phyloP scores from a whole-genome alignment of 30 jellyfish, hydroid and myxozoan species.

The Chironex yamaguchii region DNA sequence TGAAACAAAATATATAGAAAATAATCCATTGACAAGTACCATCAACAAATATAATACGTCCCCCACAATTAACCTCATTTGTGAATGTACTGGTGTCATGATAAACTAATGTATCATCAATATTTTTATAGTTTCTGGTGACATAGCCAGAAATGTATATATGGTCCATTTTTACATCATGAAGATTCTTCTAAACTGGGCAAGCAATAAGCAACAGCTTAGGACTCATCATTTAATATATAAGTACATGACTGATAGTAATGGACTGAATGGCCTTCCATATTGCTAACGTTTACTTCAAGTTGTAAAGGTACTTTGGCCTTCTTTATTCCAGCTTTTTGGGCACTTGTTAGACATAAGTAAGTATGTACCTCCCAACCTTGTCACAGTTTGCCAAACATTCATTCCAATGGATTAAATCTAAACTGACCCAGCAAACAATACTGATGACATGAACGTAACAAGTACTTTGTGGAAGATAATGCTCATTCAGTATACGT shows the following conservation, averaged over 20 bases:
- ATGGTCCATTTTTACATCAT: not conserved
- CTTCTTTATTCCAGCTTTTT: not conserved
- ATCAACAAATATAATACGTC: not conserved
- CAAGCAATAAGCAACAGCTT: not conserved
- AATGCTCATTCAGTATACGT: not conserved
- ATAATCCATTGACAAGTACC: not conserved
- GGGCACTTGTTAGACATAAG: not conserved
- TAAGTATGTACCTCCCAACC: not conserved
- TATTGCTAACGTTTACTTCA: not conserved
- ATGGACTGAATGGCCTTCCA: not conserved
- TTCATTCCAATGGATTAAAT: not conserved
- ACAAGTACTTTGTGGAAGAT: not conserved
- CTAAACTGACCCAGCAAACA: not conserved
- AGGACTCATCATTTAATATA: not conserved
- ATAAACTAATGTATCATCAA: not conserved
- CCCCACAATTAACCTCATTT: not conserved
- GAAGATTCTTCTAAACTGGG: no score
- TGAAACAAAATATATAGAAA: not conserved
- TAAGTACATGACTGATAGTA: not conserved
- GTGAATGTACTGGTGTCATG: no score
- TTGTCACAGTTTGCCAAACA: not conserved
- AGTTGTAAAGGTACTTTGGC: not conserved
- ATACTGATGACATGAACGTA: not conserved
- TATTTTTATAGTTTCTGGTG: not conserved
- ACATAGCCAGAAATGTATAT: not conserved